A percentile compares a stretch with the other conserved stretches of the same genome.
These are phyloP conservation scores for Melanotaenia trifasciata DNA, from an alignment of 2,797 vertebrate genomes.

Conservation along the genomic window DNA sequence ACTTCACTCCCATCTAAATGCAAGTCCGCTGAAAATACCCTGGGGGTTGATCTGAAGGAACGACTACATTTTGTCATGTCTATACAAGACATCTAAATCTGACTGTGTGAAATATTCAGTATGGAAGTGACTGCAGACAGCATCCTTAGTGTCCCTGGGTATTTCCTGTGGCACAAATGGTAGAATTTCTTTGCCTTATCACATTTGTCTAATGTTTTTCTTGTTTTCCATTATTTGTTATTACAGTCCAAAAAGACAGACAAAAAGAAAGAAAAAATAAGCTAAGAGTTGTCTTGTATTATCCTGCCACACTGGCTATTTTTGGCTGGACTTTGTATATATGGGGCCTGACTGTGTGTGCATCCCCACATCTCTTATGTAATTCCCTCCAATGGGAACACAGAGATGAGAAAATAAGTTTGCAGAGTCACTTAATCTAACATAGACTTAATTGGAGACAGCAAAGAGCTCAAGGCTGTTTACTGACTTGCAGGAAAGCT, in stretches of 20 bases:
- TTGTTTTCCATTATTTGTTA: conserved; percentile 54
- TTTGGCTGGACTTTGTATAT: conserved; percentile 42
- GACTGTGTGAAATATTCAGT: conserved; percentile 66
- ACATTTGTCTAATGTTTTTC: conserved; percentile 60
- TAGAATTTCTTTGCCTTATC: conserved; percentile 31
- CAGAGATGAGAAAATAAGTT: conserved; percentile 54
- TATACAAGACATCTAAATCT: conserved; percentile 44
- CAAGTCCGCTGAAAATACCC: conserved; percentile 18
- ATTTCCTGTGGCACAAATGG: conserved; percentile 17
- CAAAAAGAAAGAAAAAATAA: neutral
- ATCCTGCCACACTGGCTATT: conserved; percentile 51
- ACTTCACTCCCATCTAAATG: conserved; percentile 12
- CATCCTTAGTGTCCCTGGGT: conserved; percentile 19
- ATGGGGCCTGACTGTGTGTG: conserved; percentile 33
- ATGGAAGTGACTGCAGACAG: conserved; percentile 13
- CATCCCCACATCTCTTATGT: conserved; percentile 54
- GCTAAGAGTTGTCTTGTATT: conserved; percentile 34
- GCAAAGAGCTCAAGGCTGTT: conserved; percentile 53
- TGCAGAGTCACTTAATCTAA: conserved; percentile 40
- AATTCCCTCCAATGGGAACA: conserved; percentile 45
- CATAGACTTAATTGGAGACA: conserved; percentile 46
- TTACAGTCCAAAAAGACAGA: conserved; percentile 26
- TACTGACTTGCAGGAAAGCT: conserved; percentile 37
- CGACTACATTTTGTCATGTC: conserved; percentile 36
- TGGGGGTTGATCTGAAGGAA: conserved; percentile 27